A percentile compares a stretch with the other conserved stretches of the same genome.
These are phyloP conservation scores for Rhinolophus ferrumequinum DNA, from an alignment of 2,113 vertebrate genomes.

Conservation along the genomic window DNA sequence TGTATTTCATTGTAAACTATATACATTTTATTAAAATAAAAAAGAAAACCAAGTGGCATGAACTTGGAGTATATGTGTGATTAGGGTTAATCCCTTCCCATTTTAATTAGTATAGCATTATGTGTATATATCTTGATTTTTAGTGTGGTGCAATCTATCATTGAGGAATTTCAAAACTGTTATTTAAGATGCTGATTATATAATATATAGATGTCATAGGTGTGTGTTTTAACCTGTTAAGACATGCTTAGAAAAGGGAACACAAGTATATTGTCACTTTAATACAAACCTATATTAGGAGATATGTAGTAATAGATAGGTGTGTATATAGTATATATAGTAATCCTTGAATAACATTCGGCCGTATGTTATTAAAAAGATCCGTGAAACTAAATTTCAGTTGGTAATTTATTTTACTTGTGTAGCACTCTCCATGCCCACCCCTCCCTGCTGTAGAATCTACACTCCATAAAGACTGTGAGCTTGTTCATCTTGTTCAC, in stretches of 20 bases:
- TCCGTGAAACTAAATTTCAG: background rate
- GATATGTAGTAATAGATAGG: background rate
- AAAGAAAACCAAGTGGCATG: background rate
- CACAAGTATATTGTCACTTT: background rate
- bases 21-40: constrained; percentile 23
- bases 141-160: background rate
- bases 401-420: background rate
- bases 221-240: constrained; percentile 23
- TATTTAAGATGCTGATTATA: constrained; percentile 55
- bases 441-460: background rate
- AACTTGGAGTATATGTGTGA: background rate
- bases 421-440: background rate
- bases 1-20: background rate
- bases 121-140: background rate
- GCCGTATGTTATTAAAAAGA: background rate
- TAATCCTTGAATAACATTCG: background rate
- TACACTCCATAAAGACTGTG: background rate
- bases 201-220: background rate
- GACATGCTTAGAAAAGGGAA: constrained; percentile 2
- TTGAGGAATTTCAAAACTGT: constrained; percentile 47
- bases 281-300: constrained; percentile 24
- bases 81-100: background rate
- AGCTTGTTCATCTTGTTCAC: background rate
- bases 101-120: background rate
- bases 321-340: background rate